Conservation (phyloP, 2,113 vertebrate species). For the Oenanthe melanoleuca region DNA sequence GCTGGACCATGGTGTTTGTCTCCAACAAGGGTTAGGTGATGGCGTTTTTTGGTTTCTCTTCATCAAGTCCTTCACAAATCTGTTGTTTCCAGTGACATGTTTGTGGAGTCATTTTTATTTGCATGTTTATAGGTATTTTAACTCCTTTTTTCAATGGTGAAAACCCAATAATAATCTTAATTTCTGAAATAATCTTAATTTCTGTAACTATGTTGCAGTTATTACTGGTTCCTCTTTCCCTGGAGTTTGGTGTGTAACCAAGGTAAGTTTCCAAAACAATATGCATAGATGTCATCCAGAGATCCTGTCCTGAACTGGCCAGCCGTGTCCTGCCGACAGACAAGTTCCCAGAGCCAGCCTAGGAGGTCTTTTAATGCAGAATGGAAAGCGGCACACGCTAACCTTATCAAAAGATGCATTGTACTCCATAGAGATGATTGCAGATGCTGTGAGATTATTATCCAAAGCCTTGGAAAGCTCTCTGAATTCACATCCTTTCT, state of each 20-base stretch:
- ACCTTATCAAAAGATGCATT: neutral
- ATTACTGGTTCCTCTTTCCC: neutral
- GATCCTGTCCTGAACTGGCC: neutral
- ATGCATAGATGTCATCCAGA: neutral
- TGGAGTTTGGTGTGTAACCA: neutral
- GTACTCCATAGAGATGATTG: neutral
- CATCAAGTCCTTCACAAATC: neutral
- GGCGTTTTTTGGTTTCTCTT: neutral
- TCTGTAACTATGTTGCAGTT: neutral
- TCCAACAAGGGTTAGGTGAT: neutral
- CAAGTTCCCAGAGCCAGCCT: neutral
- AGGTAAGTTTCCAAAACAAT: neutral
- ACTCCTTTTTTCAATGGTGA: neutral
- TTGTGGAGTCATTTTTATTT: neutral
- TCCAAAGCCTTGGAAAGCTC: neutral
- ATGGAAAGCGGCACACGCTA: neutral
- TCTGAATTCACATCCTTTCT: conserved; percentile 18
- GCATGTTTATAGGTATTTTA: neutral
- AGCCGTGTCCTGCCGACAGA: neutral
- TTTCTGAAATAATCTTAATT: neutral
- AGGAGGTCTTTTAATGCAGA: neutral
- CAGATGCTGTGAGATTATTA: neutral
- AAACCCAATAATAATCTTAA: neutral
- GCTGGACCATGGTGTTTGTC: neutral
- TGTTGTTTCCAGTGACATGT: neutral